Conservation (phyloP, 2,888 invertebrate species). For the Cyaniris semiargus region DNA sequence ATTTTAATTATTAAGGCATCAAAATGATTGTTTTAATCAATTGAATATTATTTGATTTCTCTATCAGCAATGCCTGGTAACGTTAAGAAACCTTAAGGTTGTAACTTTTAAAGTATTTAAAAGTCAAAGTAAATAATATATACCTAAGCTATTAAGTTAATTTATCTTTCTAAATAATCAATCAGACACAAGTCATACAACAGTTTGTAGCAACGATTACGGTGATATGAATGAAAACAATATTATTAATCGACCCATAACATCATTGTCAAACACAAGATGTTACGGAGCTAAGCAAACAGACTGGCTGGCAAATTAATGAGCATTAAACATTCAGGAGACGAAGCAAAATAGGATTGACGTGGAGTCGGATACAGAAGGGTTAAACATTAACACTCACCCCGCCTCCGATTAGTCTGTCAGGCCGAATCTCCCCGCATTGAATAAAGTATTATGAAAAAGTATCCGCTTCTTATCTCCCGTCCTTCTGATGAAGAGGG, state of each 20-base stretch:
- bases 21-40: no score
- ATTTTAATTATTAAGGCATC: no score
- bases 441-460: slow-evolving; percentile 80
- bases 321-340: slow-evolving; percentile 72
- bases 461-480: slow-evolving; percentile 71
- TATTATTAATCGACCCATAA: slow-evolving; percentile 12
- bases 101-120: no score
- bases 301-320: slow-evolving; percentile 69
- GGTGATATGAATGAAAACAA: slow-evolving; percentile 1
- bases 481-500: slow-evolving; percentile 68
- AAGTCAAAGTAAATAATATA: no score
- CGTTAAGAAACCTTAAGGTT: no score
- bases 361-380: slow-evolving; percentile 69
- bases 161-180: no score
- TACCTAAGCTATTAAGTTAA: no score
- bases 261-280: slow-evolving; percentile 35
- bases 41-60: no score
- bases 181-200: no score
- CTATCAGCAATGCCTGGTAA: no score
- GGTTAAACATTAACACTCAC: slow-evolving; percentile 77
- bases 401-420: slow-evolving; percentile 72
- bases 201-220: background rate
- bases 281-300: slow-evolving; percentile 42
- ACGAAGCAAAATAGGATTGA: slow-evolving; percentile 63
- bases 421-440: slow-evolving; percentile 68